These are phyloP conservation scores for Hydrolagus affinis DNA, from an alignment of 2,113 vertebrate genomes.

Conservation along the genomic window DNA sequence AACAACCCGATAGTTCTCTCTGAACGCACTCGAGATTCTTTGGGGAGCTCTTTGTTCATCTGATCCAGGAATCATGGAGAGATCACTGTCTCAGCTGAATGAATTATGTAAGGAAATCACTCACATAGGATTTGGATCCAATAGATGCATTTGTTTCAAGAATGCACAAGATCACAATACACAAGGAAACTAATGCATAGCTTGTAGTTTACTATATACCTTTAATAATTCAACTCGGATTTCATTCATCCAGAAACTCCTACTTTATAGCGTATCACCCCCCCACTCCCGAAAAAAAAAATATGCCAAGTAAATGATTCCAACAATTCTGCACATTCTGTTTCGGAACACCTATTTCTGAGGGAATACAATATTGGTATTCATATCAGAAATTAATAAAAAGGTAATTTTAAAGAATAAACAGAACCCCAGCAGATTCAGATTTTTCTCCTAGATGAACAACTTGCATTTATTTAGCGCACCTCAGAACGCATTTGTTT, in stretches of 20 bases:
- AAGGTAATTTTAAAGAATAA: not conserved
- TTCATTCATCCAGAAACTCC: not conserved
- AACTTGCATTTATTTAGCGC: too few species aligned
- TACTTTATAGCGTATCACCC: too few species aligned
- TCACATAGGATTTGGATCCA: not conserved
- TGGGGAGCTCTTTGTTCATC: not conserved
- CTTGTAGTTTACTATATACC: not conserved
- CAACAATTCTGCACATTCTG: not conserved
- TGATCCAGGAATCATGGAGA: not conserved
- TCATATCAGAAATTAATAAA: not conserved
- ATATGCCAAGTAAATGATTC: not conserved
- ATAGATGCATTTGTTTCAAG: not conserved
- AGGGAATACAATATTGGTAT: not conserved
- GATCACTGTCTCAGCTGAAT: not conserved
- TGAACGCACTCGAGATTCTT: not conserved
- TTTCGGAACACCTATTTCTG: not conserved
- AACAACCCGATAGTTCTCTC: not conserved
- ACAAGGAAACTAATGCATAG: not conserved
- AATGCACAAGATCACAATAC: not conserved
- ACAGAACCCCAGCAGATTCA: not conserved
- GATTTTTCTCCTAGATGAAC: too few species aligned
- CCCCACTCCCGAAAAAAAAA: not conserved
- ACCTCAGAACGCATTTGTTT: too few species aligned
- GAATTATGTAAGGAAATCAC: not conserved
- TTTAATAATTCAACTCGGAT: conserved; percentile 6